phyloP scores from a whole-genome alignment of 1,140 invertebrate genomes.

The Platorchestia sp. region DNA sequence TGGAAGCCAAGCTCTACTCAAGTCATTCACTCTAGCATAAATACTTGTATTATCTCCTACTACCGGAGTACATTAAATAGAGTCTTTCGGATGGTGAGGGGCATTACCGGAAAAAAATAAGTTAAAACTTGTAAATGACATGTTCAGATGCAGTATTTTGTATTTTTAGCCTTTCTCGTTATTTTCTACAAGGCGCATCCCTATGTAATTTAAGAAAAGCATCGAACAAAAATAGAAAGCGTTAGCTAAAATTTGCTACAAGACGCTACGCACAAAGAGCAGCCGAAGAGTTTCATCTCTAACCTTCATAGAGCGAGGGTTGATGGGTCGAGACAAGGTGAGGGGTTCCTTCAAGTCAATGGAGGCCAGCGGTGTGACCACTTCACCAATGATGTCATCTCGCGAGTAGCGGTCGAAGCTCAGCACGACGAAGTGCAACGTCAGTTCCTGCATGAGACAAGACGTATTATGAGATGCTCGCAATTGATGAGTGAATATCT shows the following conservation, averaged over 20 bases:
- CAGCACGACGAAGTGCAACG: constrained; percentile 93
- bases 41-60: no score
- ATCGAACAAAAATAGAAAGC: neutral
- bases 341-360: constrained; percentile 68
- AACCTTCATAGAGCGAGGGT: constrained; percentile 88
- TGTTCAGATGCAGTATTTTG: no score
- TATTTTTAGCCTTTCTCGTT: neutral
- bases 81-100: no score
- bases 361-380: constrained; percentile 82
- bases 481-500: no score
- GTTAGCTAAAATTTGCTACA: neutral
- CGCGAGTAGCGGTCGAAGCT: constrained; percentile 97
- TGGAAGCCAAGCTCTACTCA: no score
- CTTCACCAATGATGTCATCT: constrained; percentile 97
- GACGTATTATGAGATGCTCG: no score
- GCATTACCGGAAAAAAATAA: neutral
- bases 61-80: no score
- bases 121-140: neutral
- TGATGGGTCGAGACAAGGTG: constrained; percentile 83
- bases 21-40: no score
- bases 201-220: neutral
- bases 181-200: neutral
- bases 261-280: neutral
- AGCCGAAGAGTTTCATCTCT: constrained; percentile 56
- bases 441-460: constrained; percentile 76